Evolutionary conservation across 2,888 invertebrate genomes (phyloP), one percentile per base, ranked within the genome.

Genomic region (Ochropleura plecta): DNA sequence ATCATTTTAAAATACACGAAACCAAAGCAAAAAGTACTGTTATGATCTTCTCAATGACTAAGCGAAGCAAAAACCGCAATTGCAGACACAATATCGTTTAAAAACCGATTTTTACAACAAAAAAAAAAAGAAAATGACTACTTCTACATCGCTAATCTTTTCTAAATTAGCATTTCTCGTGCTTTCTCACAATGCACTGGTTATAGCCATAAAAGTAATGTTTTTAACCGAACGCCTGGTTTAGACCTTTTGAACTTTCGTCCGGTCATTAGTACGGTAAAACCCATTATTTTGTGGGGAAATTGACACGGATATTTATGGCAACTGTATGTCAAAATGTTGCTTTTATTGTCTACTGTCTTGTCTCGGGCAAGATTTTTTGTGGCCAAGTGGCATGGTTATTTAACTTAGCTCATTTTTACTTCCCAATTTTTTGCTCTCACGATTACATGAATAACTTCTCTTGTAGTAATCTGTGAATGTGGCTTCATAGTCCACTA

Each of bases 161-260:
- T 89, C 88, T 86, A 90, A 90, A 92, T 92, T 89, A 90, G 86
- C 86, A 88, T 92, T 90, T 92, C 87, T 86, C 92, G 92, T 92
- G 92, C 88, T 89, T 89, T 89, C 89, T 86, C 89, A 91, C 92
- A 90, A 90, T 91, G 76, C 76, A 70, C 63, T 44, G n/a, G 70
- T 77, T 82, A 74, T 44, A 42, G 62, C 64, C 48, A 70, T 66
- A 78, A 76, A 76, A 82, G 69, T 59, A 69, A 74, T 81, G 77
- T 82, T 83, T 86, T 79, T 67, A 70, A 68, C 76, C 66, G 78
- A 64, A 76, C 69, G 70, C 62, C 66, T 73, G 65, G 73, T 68
- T 69, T 20, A 79, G 82, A 84, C 88, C 91, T 87, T 86, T 82
- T 90, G 91, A 91, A 88, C 91, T 89, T 81, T 86, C 85, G 63